Evolutionary conservation across 2,797 vertebrate genomes (phyloP).

Genomic region (Falco columbarius): DNA sequence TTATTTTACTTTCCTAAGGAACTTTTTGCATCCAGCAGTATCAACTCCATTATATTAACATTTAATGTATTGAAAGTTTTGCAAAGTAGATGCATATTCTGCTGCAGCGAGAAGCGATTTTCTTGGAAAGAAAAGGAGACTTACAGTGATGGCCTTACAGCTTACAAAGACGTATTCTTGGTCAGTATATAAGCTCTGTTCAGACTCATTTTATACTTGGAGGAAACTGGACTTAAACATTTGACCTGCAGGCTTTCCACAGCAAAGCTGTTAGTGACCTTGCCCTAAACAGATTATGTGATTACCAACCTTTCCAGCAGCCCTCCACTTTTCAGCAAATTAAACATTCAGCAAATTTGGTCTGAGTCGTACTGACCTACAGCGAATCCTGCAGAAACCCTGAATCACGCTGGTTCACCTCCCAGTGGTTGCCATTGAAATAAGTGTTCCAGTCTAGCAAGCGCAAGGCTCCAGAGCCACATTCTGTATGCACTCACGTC

Average conservation of each 20-base stretch:
- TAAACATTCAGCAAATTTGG: background rate
- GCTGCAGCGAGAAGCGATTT: background rate
- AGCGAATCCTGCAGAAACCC: background rate
- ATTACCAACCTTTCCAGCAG: background rate
- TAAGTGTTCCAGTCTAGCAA: background rate
- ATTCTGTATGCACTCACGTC: background rate
- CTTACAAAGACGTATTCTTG: background rate
- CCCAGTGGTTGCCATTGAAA: background rate
- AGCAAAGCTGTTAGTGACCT: background rate
- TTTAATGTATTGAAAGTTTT: background rate
- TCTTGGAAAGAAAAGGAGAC: background rate
- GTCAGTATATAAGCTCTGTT: background rate
- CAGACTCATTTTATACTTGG: background rate
- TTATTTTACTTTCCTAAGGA: background rate
- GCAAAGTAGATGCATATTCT: background rate
- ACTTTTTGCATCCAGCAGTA: background rate
- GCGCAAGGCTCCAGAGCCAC: background rate
- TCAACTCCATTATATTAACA: background rate
- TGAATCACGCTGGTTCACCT: fast-evolving
- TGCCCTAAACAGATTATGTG: background rate
- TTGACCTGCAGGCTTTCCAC: background rate
- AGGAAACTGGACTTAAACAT: background rate
- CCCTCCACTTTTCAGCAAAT: background rate
- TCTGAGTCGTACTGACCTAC: background rate
- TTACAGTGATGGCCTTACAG: background rate